Percentiles rank a stretch among this genome's conserved stretches.
Evolutionary conservation across 2,113 vertebrate species (phyloP).

Genomic region (Myotis brandtii): DNA sequence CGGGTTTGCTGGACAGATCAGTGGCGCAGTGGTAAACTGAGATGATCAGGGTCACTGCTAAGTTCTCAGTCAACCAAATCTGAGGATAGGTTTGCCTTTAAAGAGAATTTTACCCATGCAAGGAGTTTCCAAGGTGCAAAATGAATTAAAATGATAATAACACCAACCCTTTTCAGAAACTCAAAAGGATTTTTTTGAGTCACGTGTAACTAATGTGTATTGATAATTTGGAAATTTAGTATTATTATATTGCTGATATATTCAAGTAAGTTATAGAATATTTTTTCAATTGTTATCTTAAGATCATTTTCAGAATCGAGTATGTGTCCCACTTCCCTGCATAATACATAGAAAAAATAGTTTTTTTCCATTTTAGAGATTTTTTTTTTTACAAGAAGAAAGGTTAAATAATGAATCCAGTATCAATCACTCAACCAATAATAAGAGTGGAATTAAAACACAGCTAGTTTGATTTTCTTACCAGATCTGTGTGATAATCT

Average conservation of each 20-base stretch:
- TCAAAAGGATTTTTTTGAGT: background rate
- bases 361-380: background rate
- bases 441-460: slow-evolving; percentile 36
- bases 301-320: background rate
- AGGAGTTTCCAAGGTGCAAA: background rate
- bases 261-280: background rate
- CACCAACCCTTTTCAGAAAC: background rate
- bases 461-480: background rate
- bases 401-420: background rate
- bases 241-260: background rate
- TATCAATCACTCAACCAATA: background rate
- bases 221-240: slow-evolving; percentile 22
- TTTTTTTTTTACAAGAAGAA: background rate
- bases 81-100: background rate
- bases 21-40: background rate
- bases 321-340: background rate
- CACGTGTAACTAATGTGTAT: background rate
- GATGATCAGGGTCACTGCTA: background rate
- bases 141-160: background rate
- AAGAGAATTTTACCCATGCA: background rate
- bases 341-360: background rate
- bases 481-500: background rate
- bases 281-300: background rate
- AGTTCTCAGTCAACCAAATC: background rate
- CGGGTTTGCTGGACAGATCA: background rate